These are phyloP conservation scores for Drymodes brunneopygia DNA, from an alignment of 2,113 vertebrate genomes.

Conservation along the genomic window DNA sequence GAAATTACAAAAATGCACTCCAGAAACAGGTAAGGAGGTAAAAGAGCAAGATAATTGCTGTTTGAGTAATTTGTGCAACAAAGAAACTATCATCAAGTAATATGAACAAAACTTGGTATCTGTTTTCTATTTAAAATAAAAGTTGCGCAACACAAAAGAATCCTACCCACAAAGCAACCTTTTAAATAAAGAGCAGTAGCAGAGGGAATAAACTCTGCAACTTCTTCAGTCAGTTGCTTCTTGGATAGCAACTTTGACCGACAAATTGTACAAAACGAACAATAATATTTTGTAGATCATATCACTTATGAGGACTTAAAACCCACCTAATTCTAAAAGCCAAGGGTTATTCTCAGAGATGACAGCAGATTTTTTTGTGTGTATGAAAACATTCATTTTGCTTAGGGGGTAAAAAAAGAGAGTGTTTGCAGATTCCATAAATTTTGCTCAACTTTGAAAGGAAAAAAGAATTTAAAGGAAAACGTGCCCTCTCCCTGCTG, in stretches of 20 bases:
- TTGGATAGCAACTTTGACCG: neutral
- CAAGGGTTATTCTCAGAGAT: neutral
- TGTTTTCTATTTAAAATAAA: neutral
- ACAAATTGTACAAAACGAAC: neutral
- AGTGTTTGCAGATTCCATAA: neutral
- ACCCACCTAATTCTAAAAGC: neutral
- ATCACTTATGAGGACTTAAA: neutral
- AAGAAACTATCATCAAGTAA: neutral
- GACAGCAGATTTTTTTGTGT: rapidly evolving
- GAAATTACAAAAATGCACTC: neutral
- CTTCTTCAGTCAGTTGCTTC: neutral
- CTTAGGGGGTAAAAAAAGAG: neutral
- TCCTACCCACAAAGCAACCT: neutral
- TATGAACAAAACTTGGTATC: neutral
- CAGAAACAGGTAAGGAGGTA: neutral
- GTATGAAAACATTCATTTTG: neutral
- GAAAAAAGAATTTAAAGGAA: neutral
- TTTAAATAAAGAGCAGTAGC: neutral
- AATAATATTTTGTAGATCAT: rapidly evolving
- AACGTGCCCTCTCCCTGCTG: neutral
- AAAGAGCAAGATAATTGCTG: neutral
- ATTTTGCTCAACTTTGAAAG: neutral
- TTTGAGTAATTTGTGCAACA: neutral
- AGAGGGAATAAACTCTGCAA: neutral
- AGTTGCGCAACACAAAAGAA: neutral